Base-by-base conservation (phyloP, 2,888 invertebrate genomes). In the Erynnis tages region DNA sequence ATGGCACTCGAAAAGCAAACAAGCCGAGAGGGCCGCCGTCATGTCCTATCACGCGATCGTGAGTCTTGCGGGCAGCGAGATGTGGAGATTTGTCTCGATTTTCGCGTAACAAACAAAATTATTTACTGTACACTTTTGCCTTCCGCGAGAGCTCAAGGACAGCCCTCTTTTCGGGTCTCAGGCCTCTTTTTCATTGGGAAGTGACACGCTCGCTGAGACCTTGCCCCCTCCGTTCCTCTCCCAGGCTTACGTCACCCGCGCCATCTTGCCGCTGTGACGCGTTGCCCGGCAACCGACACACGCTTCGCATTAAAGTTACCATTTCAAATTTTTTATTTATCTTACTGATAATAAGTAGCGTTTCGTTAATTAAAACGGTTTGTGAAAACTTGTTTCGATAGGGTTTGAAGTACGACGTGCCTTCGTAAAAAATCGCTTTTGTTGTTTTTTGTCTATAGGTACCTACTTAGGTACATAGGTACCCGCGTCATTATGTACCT, bases 131-230 rank as follows among this genome's bases (percentile, higher is more conserved):
- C 63, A 58, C 66, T 72, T 71, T 70, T 75, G 66, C 71, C 70
- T 80, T 77, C 73, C 73, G 76, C 66, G 58, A 67, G 67, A 67
- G 67, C 65, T 77, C 80, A 85, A 86, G 87, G 85, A 83, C 83
- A 76, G 59, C 66, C 69, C 70, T 71, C 58, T 71, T 69, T 76
- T 73, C 67, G 74, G 71, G 68, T 72, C 74, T 78, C 67, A 64
- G 74, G 76, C 76, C 75, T 76, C 76, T 82, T 86, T 85, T 85
- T 83, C 76, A 82, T 76, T 79, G 80, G 83, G 85, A 86, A 86
- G 80, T 83, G 82, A 82, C 78, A 82, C 81, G 79, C 76, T 82
- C 77, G 77, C 68, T 64, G 71, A 80, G 79, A 81, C 83, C 84
- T 83, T 82, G 81, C 76, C 76, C 66, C 75, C 67, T 58, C 58